These are phyloP conservation scores for Himalopsyche tibetana DNA, from an alignment of 2,888 invertebrate genomes.

Conservation along the genomic window DNA sequence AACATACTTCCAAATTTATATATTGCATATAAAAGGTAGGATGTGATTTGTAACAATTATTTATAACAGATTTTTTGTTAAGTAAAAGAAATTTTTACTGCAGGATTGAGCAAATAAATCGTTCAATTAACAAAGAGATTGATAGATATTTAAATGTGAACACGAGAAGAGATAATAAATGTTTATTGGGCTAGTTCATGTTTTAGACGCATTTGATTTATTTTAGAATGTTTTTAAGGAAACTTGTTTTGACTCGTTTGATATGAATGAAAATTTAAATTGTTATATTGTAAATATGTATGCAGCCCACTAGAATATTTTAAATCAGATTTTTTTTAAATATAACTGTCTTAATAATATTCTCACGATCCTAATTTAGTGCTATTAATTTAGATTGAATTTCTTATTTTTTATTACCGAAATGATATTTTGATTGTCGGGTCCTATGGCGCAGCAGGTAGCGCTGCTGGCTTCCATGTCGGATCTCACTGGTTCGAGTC, in stretches of 20 bases:
- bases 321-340: no score
- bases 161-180: background rate
- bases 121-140: slow-evolving; percentile 25
- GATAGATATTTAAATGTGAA: slow-evolving; percentile 14
- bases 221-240: slow-evolving; percentile 7
- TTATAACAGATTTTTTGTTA: background rate
- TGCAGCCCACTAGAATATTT: no score
- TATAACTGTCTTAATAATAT: no score
- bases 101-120: slow-evolving; percentile 22
- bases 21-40: background rate
- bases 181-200: slow-evolving; percentile 16
- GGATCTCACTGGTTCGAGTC: no score
- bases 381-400: no score
- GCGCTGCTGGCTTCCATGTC: no score
- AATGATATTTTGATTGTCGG: no score
- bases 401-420: no score
- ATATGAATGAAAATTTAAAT: background rate
- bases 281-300: no score
- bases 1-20: slow-evolving; percentile 15
- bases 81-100: background rate
- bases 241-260: background rate
- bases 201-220: slow-evolving; percentile 1
- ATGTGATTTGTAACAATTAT: slow-evolving; percentile 27
- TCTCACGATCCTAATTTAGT: no score
- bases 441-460: no score